phyloP scores from a whole-genome alignment of 2,797 vertebrate species.

The Eulemur rubriventer region DNA sequence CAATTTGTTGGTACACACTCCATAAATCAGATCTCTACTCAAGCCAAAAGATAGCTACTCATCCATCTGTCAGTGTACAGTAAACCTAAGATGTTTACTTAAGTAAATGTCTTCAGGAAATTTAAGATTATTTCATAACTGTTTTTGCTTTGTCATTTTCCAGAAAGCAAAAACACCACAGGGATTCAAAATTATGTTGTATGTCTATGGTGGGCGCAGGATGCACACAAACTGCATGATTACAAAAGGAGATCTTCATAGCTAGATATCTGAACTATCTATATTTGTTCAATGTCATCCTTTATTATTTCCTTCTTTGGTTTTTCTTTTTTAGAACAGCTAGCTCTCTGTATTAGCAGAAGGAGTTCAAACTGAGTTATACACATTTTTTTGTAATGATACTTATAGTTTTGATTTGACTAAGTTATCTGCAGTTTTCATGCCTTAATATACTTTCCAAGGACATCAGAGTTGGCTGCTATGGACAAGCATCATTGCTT shows the following conservation, averaged over 20 bases:
- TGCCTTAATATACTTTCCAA: background rate
- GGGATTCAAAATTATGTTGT: background rate
- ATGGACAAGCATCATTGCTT: background rate
- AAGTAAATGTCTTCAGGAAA: background rate
- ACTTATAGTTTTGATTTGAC: background rate
- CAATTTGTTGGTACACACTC: background rate
- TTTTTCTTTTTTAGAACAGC: background rate
- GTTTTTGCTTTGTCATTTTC: background rate
- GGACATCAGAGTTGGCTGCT: background rate
- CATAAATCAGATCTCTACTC: background rate
- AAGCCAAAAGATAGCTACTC: background rate
- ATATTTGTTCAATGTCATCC: background rate
- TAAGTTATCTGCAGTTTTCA: slow-evolving; percentile 4
- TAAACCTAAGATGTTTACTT: background rate
- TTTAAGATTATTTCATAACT: background rate
- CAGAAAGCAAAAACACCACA: background rate
- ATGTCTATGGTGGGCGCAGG: accelerated
- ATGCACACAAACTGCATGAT: background rate
- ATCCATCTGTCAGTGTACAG: background rate
- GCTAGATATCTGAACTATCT: background rate
- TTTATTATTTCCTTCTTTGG: background rate
- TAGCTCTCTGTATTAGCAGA: background rate
- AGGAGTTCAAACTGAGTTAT: background rate
- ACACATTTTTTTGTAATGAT: background rate
- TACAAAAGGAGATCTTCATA: background rate